Evolutionary conservation across 2,888 invertebrate genomes (phyloP).

Genomic region (Eulithis testata): DNA sequence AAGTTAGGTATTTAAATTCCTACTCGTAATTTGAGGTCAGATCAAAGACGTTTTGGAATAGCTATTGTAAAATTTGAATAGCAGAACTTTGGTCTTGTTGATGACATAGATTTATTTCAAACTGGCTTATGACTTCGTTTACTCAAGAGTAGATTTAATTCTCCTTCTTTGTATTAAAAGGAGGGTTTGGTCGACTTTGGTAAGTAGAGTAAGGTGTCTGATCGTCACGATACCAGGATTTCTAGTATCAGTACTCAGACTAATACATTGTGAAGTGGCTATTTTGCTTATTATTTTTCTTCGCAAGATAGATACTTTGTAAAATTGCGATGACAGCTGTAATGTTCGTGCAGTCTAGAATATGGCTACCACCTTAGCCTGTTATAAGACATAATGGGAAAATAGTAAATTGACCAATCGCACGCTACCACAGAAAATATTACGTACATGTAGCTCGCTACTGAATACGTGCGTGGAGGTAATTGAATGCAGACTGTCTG

Average conservation of each 20-base stretch:
- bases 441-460: slow-evolving; percentile 39
- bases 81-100: not conserved
- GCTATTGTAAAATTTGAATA: not conserved
- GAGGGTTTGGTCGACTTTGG: too few relatives aligned
- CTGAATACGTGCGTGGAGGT: slow-evolving; percentile 51
- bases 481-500: slow-evolving; percentile 48
- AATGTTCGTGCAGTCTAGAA: slow-evolving; percentile 9
- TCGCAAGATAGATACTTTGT: not conserved
- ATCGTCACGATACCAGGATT: too few relatives aligned
- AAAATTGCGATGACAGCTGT: slow-evolving; percentile 12
- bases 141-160: not conserved
- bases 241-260: too few relatives aligned
- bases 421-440: slow-evolving; percentile 41
- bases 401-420: slow-evolving; percentile 70
- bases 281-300: not conserved
- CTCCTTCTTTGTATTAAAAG: not conserved
- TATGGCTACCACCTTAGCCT: slow-evolving; percentile 23
- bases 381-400: slow-evolving; percentile 44
- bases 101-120: not conserved
- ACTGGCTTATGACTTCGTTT: not conserved
- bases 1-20: slow-evolving; percentile 18
- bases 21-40: slow-evolving; percentile 22
- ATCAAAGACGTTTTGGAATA: slow-evolving; percentile 6
- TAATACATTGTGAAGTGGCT: not conserved
- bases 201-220: too few relatives aligned